Percentiles rank a stretch among this genome's conserved stretches.
Conservation (phyloP, 2,113 vertebrate species). For the Pachypanchax playfairii region DNA sequence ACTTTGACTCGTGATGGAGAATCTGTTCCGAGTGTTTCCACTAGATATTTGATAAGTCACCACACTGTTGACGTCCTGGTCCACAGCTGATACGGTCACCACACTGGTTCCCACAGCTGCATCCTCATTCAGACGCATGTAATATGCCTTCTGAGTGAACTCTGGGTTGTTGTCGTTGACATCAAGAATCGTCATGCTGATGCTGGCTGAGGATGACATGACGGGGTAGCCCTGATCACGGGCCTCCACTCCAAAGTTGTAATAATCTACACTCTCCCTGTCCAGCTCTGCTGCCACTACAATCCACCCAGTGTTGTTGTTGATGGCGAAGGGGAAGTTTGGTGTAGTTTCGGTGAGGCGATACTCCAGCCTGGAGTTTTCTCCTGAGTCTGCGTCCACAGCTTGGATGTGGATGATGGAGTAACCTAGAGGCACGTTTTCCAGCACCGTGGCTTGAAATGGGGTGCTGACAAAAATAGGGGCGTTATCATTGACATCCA, state of each 20-base stretch:
- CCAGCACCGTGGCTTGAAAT: slow-evolving; percentile 92
- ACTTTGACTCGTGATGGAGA: slow-evolving; percentile 96
- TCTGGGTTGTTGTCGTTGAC: slow-evolving; percentile 97
- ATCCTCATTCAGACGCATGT: slow-evolving; percentile 91
- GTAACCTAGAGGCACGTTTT: slow-evolving; percentile 92
- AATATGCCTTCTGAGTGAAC: slow-evolving; percentile 89
- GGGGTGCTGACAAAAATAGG: slow-evolving; percentile 97
- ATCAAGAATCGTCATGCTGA: slow-evolving; percentile 91
- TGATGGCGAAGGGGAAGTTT: slow-evolving; percentile 89
- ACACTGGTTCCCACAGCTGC: slow-evolving; percentile 92
- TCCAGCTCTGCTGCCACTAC: slow-evolving; percentile 90
- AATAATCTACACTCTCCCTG: slow-evolving; percentile 90
- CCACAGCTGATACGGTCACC: slow-evolving; percentile 89
- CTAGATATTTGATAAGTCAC: slow-evolving; percentile 97
- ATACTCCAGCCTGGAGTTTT: slow-evolving; percentile 90
- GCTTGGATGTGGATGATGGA: slow-evolving; percentile 94
- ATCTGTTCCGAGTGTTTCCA: slow-evolving; percentile 94
- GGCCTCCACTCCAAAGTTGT: slow-evolving; percentile 90
- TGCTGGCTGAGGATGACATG: slow-evolving; percentile 89
- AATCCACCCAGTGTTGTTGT: slow-evolving; percentile 95
- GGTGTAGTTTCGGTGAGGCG: slow-evolving; percentile 81
- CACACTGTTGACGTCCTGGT: slow-evolving; percentile 92
- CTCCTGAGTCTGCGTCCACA: slow-evolving; percentile 90
- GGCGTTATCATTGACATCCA: slow-evolving; percentile 93
- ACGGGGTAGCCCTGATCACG: slow-evolving; percentile 87